Base-by-base conservation (phyloP, 2,888 invertebrate genomes). In the Steinernema hermaphroditum region DNA sequence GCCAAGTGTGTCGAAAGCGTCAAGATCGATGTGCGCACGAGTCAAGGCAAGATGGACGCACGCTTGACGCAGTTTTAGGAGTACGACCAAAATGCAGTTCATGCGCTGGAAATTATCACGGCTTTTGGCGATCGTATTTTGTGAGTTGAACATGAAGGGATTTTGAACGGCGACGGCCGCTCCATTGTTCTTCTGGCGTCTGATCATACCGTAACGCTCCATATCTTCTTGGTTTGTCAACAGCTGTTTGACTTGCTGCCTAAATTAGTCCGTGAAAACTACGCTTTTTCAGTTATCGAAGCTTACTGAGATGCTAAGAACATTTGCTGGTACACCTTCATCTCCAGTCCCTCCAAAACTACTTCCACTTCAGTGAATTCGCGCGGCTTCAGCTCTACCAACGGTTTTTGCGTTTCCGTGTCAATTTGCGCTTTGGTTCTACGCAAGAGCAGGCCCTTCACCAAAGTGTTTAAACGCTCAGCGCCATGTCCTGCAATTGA, bases 41-140 rank as follows among this genome's bases (percentile, higher is more conserved):
- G 94, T 92, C 19, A 96, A 90, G 0, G 92, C 91, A 34, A 94
- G 92, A 89, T 96, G 95, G 85, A 93, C 93, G 86, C 93, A 93
- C 74, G 93, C 91, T 87, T 97, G 96, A 0, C 96, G 90, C 74
- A 96, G 88, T 14, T 96, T 90, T 72, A 96, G 88, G 16, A 96
- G 87, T 0, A 95, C 89, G 0, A 94, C 92, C 78, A 96, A 81
- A 24, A 89, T 86, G 41, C 78, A 78, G 1, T 74, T 77, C 78
- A 78, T 79, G 43, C 49, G 54, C 46, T 78, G 74, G 71, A 78
- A 78, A 29, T 73, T 68, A 57, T 77, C 77, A 16, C 32, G 27
- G 24, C 50, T 76, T 6, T 41, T 14, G 9, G 75, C 68, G 24
- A 80, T 68, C 50, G 76, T 32, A 9, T 80, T 72, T 34, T 43